Evolutionary conservation across 2,113 vertebrate genomes (phyloP), one percentile per base, ranked within the genome.

Genomic region (Australoheros scitulus): DNA sequence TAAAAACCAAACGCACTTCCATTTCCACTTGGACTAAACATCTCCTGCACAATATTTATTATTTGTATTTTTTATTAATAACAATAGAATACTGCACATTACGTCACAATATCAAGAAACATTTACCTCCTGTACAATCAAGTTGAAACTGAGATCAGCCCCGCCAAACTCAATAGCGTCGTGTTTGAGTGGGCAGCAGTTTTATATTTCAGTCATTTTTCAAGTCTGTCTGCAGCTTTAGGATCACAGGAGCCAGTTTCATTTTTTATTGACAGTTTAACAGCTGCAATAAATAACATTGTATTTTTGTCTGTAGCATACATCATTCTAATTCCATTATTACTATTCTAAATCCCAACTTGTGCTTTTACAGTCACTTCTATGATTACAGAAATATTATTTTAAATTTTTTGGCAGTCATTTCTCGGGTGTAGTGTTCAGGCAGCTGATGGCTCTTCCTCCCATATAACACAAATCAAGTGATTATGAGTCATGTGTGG

Each of bases 191-290:
- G 9, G 63, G 80, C 24, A 76, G 68, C 15, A 11, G 55, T 60
- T 75, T 7, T 8, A 24, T 61, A 24, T 79, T 86, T 82, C 7
- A 65, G 52, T 91, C 61, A 82, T 82, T 63, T 24, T 47, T 91
- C 3, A 55, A n/a, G 18, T 34, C 26, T 14, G 26, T 1, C 11
- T 55, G 68, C 26, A 72, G 26, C 47, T 34, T 80, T 14, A 36
- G 3, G 29, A 14, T 20, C 29, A 2, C 38, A 14, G 32, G 9
- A 76, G 20, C 3, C 13, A 11, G 15, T 74, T 72, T 89, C 24
- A 60, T 60, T 77, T 61, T 29, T 29, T 20, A n/a, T 14, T 18
- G 24, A 13, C 43, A 72, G 43, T 72, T 24, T 56, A n/a, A n/a
- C 52, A 20, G 55, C 55, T n/a, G 55, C 26, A 29, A 43, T 29